Percentiles rank a stretch among this genome's conserved stretches.
These are phyloP conservation scores for Hyperoodon ampullatus DNA, from an alignment of 2,113 vertebrate species.

Conservation along the genomic window DNA sequence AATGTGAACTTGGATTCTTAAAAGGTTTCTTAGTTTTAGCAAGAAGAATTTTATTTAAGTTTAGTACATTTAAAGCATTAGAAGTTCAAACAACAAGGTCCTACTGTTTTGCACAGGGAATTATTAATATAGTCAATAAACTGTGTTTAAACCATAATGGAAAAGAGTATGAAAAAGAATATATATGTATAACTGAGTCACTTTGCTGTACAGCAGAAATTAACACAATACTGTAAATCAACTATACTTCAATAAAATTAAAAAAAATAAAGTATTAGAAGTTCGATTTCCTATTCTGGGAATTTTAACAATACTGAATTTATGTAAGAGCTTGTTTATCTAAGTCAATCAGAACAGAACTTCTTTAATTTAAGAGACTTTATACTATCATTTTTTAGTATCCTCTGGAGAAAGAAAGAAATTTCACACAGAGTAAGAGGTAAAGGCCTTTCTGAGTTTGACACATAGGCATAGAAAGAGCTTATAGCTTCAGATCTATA, in stretches of 20 bases:
- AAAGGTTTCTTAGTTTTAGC: slow-evolving; percentile 4
- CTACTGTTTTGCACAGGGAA: background rate
- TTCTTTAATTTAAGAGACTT: background rate
- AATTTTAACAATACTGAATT: background rate
- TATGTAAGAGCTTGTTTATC: background rate
- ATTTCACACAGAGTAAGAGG: background rate
- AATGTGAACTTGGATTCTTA: slow-evolving; percentile 20
- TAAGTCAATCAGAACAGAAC: background rate
- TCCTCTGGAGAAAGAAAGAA: background rate
- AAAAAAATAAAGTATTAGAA: background rate
- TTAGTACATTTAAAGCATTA: background rate
- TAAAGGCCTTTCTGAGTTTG: background rate
- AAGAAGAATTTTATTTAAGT: background rate
- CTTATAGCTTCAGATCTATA: background rate
- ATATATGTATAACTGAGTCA: background rate
- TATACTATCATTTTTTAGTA: background rate
- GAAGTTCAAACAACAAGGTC: background rate
- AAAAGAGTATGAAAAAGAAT: background rate
- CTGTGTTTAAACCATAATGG: background rate
- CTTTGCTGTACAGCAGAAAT: background rate
- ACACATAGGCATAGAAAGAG: background rate
- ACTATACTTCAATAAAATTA: background rate
- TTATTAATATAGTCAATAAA: background rate
- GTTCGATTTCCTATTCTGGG: background rate
- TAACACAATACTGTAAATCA: background rate